Conservation (phyloP, 1,140 invertebrate genomes). For the Phortica variegata region DNA sequence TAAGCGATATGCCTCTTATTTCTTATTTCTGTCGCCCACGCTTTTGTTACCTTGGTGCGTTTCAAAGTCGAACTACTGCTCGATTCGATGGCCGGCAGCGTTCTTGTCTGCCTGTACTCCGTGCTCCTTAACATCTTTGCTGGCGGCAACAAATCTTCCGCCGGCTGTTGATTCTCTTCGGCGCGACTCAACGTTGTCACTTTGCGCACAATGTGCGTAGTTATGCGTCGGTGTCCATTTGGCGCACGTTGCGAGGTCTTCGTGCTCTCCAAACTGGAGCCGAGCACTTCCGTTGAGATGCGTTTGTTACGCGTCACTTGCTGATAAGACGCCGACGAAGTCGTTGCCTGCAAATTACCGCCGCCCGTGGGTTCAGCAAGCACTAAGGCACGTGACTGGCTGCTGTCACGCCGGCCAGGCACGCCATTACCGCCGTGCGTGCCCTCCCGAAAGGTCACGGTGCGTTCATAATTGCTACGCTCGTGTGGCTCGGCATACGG, state of each 20-base stretch:
- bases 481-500: slow-evolving; percentile 35
- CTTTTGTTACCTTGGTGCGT: slow-evolving; percentile 43
- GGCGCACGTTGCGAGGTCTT: slow-evolving; percentile 75
- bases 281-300: slow-evolving; percentile 80
- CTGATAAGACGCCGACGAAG: slow-evolving; percentile 54
- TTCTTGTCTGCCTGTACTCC: slow-evolving; percentile 63
- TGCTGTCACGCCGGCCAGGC: slow-evolving; percentile 15
- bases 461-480: slow-evolving; percentile 38
- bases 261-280: slow-evolving; percentile 77
- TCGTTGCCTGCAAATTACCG: neutral
- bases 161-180: slow-evolving; percentile 74
- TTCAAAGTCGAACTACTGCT: slow-evolving; percentile 18
- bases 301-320: slow-evolving; percentile 79
- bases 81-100: slow-evolving; percentile 36
- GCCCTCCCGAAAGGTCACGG: slow-evolving; percentile 39
- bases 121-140: slow-evolving; percentile 51
- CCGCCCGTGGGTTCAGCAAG: slow-evolving; percentile 17
- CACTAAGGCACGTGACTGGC: slow-evolving; percentile 24
- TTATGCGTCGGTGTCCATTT: slow-evolving; percentile 76
- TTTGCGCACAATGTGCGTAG: slow-evolving; percentile 83
- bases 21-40: neutral
- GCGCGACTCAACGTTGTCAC: slow-evolving; percentile 86
- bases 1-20: neutral
- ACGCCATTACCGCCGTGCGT: slow-evolving; percentile 11
- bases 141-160: slow-evolving; percentile 67